A percentile compares a stretch with the other conserved stretches of the same genome.
Conservation (phyloP, 1,140 invertebrate genomes). For the Leucophenga varia region DNA sequence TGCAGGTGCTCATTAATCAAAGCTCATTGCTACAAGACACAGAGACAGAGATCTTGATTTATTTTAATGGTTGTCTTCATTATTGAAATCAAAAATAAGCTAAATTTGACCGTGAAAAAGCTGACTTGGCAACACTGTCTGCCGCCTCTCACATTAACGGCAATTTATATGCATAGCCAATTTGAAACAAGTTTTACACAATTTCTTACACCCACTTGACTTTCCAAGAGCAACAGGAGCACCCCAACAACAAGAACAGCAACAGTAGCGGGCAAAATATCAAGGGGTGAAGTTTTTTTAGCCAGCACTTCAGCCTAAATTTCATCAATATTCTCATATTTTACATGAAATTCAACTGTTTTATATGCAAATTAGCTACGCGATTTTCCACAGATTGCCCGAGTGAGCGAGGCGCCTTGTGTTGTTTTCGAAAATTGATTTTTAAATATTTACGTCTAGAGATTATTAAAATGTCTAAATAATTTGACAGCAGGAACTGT, state of each 20-base stretch:
- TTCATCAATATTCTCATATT: slow-evolving; percentile 54
- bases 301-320: slow-evolving; percentile 31
- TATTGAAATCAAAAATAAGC: too few relatives aligned
- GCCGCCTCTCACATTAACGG: slow-evolving; percentile 41
- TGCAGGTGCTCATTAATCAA: too few relatives aligned
- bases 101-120: too few relatives aligned
- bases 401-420: too few relatives aligned
- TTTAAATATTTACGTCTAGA: slow-evolving; percentile 29
- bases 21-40: too few relatives aligned
- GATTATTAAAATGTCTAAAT: slow-evolving; percentile 35
- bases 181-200: slow-evolving; percentile 55
- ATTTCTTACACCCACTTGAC: slow-evolving; percentile 56
- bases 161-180: slow-evolving; percentile 58
- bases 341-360: slow-evolving; percentile 49
- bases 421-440: slow-evolving; percentile 31
- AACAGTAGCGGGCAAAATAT: slow-evolving; percentile 10
- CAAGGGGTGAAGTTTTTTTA: slow-evolving; percentile 27
- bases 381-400: slow-evolving; percentile 37
- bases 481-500: slow-evolving; percentile 14
- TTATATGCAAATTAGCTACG: slow-evolving; percentile 56
- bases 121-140: too few relatives aligned
- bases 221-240: slow-evolving; percentile 26
- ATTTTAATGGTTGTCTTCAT: too few relatives aligned
- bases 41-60: too few relatives aligned
- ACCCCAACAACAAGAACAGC: slow-evolving; percentile 3